These are phyloP conservation scores for Diacarnus erythraeanus DNA, from an alignment of 37 sponge, comb jelly and placozoan species.

Conservation along the genomic window DNA sequence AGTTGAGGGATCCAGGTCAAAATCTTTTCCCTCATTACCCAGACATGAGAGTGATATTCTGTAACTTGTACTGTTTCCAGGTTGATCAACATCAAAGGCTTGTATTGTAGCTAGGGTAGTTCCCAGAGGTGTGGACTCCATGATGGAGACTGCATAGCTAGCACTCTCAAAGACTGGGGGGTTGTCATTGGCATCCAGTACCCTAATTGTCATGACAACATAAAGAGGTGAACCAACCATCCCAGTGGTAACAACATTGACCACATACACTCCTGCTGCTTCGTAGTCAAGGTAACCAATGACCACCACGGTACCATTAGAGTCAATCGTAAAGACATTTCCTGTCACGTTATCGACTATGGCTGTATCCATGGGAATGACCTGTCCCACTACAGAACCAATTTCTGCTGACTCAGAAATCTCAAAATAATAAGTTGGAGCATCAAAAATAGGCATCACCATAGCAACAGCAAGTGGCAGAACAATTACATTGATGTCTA, in stretches of 20 bases:
- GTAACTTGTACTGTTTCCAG: conserved; percentile 21
- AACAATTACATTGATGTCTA: conserved; percentile 18
- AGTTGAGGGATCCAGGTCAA: conserved; percentile 45
- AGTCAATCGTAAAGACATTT: neutral
- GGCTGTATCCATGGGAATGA: neutral
- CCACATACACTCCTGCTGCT: conserved; percentile 11
- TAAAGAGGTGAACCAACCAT: neutral
- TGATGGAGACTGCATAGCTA: conserved; percentile 28
- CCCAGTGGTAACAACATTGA: conserved; percentile 13
- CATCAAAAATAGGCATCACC: conserved; percentile 5
- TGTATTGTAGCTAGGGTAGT: conserved; percentile 43
- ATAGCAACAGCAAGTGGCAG: neutral
- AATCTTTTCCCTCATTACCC: conserved; percentile 16
- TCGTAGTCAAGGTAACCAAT: conserved; percentile 40
- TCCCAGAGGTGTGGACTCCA: conserved; percentile 40
- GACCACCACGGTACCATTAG: conserved; percentile 23
- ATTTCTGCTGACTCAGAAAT: conserved; percentile 4
- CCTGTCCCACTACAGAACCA: conserved; percentile 2
- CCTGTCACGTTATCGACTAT: neutral
- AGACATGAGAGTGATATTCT: conserved; percentile 2
- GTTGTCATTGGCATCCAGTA: conserved; percentile 72
- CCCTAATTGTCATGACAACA: conserved; percentile 43
- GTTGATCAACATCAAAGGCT: conserved; percentile 65
- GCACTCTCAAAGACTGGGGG: conserved; percentile 50
- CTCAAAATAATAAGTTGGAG: conserved; percentile 13